Conservation (phyloP, 1,140 invertebrate species). For the Cydia pomonella region DNA sequence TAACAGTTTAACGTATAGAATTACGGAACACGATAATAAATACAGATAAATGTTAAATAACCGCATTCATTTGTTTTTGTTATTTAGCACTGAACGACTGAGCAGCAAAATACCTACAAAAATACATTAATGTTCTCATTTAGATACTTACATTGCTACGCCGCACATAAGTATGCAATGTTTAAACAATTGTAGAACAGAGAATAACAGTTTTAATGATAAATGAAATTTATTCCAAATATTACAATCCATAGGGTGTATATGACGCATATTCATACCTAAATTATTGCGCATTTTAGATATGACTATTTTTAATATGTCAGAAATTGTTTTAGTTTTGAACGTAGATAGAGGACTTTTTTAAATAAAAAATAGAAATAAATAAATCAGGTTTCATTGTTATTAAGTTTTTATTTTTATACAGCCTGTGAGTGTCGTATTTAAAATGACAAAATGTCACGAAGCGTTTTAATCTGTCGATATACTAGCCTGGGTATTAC, state of each 20-base stretch:
- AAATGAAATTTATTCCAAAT: conserved; percentile 17
- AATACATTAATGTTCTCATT: conserved; percentile 24
- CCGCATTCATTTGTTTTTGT: neutral
- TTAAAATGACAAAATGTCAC: no score
- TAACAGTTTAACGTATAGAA: neutral
- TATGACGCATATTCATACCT: neutral
- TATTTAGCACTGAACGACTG: conserved; percentile 39
- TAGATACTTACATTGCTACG: neutral
- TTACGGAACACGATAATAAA: neutral
- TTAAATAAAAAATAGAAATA: no score
- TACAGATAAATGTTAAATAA: conserved; percentile 14
- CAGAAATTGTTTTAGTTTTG: no score
- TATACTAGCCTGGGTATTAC: no score
- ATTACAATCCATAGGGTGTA: neutral
- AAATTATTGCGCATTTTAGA: neutral
- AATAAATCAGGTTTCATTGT: no score
- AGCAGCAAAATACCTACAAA: conserved; percentile 36
- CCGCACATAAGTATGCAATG: neutral
- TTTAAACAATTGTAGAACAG: conserved; percentile 35
- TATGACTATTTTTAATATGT: no score
- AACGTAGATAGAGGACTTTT: no score
- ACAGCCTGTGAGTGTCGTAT: no score
- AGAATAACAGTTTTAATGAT: conserved; percentile 31
- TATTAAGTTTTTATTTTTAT: no score
- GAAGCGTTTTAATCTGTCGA: no score